Percentiles rank a stretch among this genome's conserved stretches.
These are phyloP conservation scores for Oryzias melastigma DNA, from an alignment of 2,113 vertebrate genomes.

Conservation along the genomic window DNA sequence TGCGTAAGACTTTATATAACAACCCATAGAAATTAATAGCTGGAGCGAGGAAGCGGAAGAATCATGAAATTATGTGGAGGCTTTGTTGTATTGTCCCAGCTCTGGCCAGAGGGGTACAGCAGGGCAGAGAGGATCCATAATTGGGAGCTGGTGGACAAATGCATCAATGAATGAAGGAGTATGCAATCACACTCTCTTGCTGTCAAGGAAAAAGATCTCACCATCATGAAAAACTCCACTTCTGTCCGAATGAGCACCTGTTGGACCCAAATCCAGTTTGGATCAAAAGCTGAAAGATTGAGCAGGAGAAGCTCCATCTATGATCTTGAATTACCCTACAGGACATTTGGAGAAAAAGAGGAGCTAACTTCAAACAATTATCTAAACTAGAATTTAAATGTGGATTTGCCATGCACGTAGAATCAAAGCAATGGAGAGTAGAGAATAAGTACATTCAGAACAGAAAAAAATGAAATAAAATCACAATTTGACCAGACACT, in stretches of 20 bases:
- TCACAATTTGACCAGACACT: no score
- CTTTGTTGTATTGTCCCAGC: constrained; percentile 43
- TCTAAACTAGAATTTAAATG: no score
- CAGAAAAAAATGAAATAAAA: no score
- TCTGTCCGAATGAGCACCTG: background rate
- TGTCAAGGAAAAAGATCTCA: background rate
- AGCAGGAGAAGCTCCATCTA: background rate
- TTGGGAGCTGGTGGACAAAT: background rate
- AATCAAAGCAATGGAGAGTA: no score
- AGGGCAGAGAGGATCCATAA: constrained; percentile 18
- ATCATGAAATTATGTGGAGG: constrained; percentile 58
- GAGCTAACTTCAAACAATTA: background rate
- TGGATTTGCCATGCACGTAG: no score
- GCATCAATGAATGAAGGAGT: no score
- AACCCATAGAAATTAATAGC: constrained; percentile 51
- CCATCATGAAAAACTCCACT: background rate
- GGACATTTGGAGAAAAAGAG: background rate
- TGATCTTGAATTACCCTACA: no score
- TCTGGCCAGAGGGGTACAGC: constrained; percentile 35
- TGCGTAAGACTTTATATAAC: constrained; percentile 65
- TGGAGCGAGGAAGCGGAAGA: constrained; percentile 50
- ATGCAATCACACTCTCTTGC: background rate
- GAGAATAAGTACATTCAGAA: no score
- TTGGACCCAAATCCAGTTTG: background rate
- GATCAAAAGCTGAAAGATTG: background rate